phyloP scores from a whole-genome alignment of 1,140 invertebrate genomes.

The Zaprionus nigranus region DNA sequence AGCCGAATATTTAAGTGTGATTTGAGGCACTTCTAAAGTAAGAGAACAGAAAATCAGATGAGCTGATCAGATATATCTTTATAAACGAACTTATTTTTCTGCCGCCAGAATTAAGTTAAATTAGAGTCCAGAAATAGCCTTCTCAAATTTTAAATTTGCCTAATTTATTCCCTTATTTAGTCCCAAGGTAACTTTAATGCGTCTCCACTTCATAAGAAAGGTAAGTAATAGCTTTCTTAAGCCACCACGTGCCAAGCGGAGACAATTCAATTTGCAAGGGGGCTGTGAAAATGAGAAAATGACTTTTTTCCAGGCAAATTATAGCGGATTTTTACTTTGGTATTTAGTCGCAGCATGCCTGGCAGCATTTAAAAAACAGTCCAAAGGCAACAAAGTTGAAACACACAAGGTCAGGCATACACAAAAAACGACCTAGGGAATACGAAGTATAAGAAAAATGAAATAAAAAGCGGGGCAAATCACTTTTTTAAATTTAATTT shows the following conservation, averaged over 20 bases:
- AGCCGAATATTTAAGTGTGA: neutral
- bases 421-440: neutral
- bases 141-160: neutral
- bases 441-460: conserved; percentile 10
- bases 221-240: conserved; percentile 13
- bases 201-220: neutral
- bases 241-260: conserved; percentile 6
- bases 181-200: conserved; percentile 1
- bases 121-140: neutral
- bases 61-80: too few species aligned
- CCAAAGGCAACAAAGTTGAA: conserved; percentile 39
- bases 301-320: conserved; percentile 33
- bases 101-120: too few species aligned
- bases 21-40: neutral
- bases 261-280: conserved; percentile 31
- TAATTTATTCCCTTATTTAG: neutral
- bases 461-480: conserved; percentile 68
- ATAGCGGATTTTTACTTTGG: conserved; percentile 55
- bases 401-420: conserved; percentile 1
- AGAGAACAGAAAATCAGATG: too few species aligned
- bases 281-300: conserved; percentile 20
- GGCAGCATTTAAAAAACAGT: conserved; percentile 55
- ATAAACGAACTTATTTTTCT: too few species aligned
- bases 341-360: conserved; percentile 57
- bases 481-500: conserved; percentile 82